Conservation (phyloP, 2,888 invertebrate species). For the Lordiphosa andalusiaca region DNA sequence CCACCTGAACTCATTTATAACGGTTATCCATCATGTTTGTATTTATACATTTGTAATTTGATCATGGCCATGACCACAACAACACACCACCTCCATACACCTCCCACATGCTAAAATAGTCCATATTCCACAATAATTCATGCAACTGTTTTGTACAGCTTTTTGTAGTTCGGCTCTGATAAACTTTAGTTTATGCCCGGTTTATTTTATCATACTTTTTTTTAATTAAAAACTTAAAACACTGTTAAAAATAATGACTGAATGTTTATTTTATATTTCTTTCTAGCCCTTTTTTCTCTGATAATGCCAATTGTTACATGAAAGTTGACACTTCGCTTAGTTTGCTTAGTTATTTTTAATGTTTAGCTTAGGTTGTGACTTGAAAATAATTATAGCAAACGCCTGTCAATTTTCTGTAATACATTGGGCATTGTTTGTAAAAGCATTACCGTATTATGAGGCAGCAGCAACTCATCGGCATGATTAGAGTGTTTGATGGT, state of each 20-base stretch:
- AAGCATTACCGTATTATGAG: too few species aligned
- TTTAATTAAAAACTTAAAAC: constrained; percentile 24
- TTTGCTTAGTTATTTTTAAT: constrained; percentile 29
- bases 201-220: constrained; percentile 42
- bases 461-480: too few species aligned
- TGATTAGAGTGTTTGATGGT: too few species aligned
- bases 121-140: constrained; percentile 15
- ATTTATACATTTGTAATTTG: constrained; percentile 14
- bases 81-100: not conserved
- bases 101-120: constrained; percentile 10
- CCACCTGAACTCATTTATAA: constrained; percentile 33
- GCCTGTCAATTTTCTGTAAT: constrained; percentile 67
- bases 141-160: constrained; percentile 1
- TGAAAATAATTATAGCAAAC: constrained; percentile 26
- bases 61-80: constrained; percentile 42
- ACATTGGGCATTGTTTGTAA: constrained; percentile 42
- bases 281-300: constrained; percentile 44
- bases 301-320: constrained; percentile 78
- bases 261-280: constrained; percentile 16
- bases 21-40: constrained; percentile 16
- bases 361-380: not conserved
- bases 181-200: constrained; percentile 4
- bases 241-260: constrained; percentile 42
- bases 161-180: constrained; percentile 14
- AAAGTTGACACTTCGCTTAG: constrained; percentile 63